Percentiles rank a stretch among this genome's conserved stretches.
phyloP scores from a whole-genome alignment of 2,888 invertebrate genomes.

The Hemicrepidius hirtus region DNA sequence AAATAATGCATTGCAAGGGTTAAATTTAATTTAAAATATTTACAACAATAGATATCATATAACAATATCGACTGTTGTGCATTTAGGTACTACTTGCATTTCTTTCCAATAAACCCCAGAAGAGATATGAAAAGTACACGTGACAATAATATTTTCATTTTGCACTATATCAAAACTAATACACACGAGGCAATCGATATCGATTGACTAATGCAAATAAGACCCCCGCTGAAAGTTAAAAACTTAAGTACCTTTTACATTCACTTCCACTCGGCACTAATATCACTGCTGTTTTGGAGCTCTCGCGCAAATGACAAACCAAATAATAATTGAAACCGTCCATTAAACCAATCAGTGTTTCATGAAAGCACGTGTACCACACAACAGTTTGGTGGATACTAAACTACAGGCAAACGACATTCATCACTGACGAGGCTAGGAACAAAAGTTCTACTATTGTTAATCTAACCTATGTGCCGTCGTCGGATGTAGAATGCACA shows the following conservation, averaged over 20 bases:
- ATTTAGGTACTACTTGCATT: no score
- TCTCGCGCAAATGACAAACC: constrained; percentile 18
- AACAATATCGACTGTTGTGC: no score
- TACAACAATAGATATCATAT: no score
- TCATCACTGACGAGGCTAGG: background rate
- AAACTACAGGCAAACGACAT: constrained; percentile 18
- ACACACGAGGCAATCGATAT: background rate
- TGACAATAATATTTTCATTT: background rate
- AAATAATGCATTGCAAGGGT: no score
- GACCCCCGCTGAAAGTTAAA: background rate
- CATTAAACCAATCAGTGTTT: constrained; percentile 29
- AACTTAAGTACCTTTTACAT: background rate
- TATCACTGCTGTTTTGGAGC: background rate
- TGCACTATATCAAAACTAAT: no score
- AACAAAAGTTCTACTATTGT: background rate
- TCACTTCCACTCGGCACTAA: background rate
- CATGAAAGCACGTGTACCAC: constrained; percentile 51
- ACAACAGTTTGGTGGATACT: constrained; percentile 55
- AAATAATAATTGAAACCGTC: constrained; percentile 10
- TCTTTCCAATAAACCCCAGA: no score
- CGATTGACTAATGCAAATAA: constrained; percentile 2
- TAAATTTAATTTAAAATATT: no score
- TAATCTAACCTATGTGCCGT: background rate
- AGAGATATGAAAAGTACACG: no score
- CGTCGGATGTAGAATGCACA: background rate